Base-by-base conservation (phyloP, 2,113 vertebrate genomes). In the Excalfactoria chinensis region DNA sequence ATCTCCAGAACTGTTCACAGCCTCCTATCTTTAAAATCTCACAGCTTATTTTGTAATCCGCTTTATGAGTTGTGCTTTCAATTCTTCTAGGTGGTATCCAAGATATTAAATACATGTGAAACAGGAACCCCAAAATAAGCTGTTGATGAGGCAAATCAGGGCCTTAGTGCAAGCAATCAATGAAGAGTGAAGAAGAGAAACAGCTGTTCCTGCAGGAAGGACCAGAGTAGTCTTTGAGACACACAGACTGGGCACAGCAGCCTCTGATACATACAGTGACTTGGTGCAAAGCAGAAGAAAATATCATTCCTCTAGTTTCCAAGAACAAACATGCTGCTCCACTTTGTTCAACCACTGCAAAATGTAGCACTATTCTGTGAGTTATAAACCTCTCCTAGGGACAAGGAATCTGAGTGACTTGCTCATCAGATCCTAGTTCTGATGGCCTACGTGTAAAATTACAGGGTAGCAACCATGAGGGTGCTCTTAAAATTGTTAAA, bases 211-310 rank as follows among this genome's bases (percentile, higher is more conserved):
- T 89, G 71, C 87, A 91, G 82, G 41, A 91, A 76, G 67, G 68
- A 89, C 93, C 71, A 93, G 44, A 85, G 82, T 12, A 78, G 73
- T 70, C 80, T 84, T 60, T 80, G 66, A 89, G 73, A 81, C 70
- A 71, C 59, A 70, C 22, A 86, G 89, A 88, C 70, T 90, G 91
- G 93, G 93, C 94, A 96, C 77, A 93, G 79, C 67, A 90, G 84
- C 62, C 66, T 91, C 68, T 93, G 80, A 95, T 0, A 9, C 86
- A 94, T 78, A 84, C 86, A 92, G 77, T 86, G 81, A 81, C 81
- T 72, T 90, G 77, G 84, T 93, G 86, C 63, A 93, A 91, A 94
- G 86, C 74, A 92, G 90, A 90, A 90, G 55, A 94, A 95, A 96
- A 68, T 72, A 86, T 68, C 25, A 58, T 58, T 84, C 49, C 49